phyloP scores from a whole-genome alignment of 1,140 invertebrate species.

The Drosophila melanica region DNA sequence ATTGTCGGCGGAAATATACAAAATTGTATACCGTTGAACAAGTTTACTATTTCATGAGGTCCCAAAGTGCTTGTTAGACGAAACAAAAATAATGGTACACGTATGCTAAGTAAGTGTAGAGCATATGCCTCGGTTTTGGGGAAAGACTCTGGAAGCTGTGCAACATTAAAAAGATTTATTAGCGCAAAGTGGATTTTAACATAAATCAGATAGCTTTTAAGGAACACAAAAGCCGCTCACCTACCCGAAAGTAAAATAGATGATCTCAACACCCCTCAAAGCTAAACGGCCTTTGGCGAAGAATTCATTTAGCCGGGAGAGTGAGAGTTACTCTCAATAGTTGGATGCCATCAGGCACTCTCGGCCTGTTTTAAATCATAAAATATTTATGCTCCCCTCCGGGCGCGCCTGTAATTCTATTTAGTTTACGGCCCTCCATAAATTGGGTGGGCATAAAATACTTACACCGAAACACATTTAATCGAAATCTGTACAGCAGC shows the following conservation, averaged over 20 bases:
- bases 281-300: background rate
- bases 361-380: slow-evolving; percentile 56
- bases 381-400: slow-evolving; percentile 51
- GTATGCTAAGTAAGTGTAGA: slow-evolving; percentile 16
- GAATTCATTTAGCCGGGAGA: slow-evolving; percentile 20
- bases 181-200: slow-evolving; percentile 57
- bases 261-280: slow-evolving; percentile 29
- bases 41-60: background rate
- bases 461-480: slow-evolving; percentile 57
- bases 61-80: background rate
- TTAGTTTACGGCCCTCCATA: slow-evolving; percentile 58
- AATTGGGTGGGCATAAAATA: slow-evolving; percentile 61
- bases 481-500: slow-evolving; percentile 37
- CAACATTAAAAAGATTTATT: slow-evolving; percentile 59
- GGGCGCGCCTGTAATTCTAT: slow-evolving; percentile 46
- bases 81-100: background rate
- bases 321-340: slow-evolving; percentile 13
- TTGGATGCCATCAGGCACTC: slow-evolving; percentile 8
- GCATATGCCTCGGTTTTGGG: slow-evolving; percentile 7
- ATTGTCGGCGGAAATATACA: background rate
- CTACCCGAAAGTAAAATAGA: slow-evolving; percentile 51
- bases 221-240: slow-evolving; percentile 31
- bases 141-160: slow-evolving; percentile 9
- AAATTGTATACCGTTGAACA: background rate
- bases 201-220: slow-evolving; percentile 57